These are phyloP conservation scores for Siniperca obscura DNA, from an alignment of 2,797 vertebrate species.

Conservation along the genomic window DNA sequence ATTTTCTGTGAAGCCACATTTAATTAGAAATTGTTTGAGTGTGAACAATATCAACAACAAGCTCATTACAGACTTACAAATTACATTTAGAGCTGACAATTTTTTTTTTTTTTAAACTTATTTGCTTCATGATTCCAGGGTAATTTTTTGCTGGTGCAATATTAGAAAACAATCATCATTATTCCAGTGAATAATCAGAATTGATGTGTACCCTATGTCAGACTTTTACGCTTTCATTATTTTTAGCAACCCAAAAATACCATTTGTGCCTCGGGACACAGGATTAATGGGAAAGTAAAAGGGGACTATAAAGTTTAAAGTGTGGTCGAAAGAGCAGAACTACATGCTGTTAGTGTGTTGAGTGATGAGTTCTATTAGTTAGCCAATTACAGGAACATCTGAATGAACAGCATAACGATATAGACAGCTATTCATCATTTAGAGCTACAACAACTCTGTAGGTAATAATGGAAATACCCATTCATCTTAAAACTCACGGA, in stretches of 20 bases:
- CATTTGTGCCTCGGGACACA: neutral
- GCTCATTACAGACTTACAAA: conserved; percentile 47
- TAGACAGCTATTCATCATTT: conserved; percentile 66
- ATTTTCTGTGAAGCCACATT: conserved; percentile 46
- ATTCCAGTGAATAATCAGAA: neutral
- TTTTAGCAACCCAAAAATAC: conserved; percentile 18
- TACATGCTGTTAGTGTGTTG: conserved; percentile 44
- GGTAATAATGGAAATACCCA: conserved; percentile 56
- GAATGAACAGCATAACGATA: conserved; percentile 57
- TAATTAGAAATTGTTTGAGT: conserved; percentile 62
- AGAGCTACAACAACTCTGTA: conserved; percentile 60
- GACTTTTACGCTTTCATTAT: neutral
- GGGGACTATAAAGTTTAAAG: conserved; percentile 19
- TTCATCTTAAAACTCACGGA: conserved; percentile 61
- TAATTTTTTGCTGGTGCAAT: neutral
- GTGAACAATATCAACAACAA: conserved; percentile 60
- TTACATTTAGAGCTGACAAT: conserved; percentile 16
- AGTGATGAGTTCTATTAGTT: conserved; percentile 73
- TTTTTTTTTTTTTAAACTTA: neutral
- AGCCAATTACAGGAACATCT: conserved; percentile 67
- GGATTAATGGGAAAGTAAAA: conserved; percentile 12
- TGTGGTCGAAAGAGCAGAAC: conserved; percentile 21
- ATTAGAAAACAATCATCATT: neutral
- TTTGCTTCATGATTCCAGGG: neutral
- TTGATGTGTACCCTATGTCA: neutral